phyloP scores from a whole-genome alignment of 2,888 invertebrate genomes.

The Sphaerophoria rueppellii region DNA sequence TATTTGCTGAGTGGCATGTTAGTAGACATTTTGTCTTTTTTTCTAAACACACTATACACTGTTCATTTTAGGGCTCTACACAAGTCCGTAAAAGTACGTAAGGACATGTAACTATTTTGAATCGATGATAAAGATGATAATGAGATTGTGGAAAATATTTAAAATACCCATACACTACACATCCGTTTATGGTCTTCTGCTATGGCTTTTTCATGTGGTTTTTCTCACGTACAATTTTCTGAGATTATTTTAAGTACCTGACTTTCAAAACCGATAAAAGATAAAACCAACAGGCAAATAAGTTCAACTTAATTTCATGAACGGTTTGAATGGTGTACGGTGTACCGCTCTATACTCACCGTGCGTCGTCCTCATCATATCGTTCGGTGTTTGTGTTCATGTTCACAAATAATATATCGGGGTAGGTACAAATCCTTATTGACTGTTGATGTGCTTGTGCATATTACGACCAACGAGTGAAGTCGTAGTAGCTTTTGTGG shows the following conservation, averaged over 20 bases:
- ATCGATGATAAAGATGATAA: conserved; percentile 56
- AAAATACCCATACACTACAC: neutral
- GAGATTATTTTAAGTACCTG: conserved; percentile 35
- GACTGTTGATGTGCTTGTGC: no score
- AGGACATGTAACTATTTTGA: conserved; percentile 23
- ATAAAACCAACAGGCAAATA: conserved; percentile 33
- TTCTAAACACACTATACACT: no score
- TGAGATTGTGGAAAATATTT: conserved; percentile 58
- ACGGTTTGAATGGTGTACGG: neutral
- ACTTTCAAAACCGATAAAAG: conserved; percentile 29
- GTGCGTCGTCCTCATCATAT: no score
- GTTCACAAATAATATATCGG: neutral
- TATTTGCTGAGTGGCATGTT: conserved; percentile 27
- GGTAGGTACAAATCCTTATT: no score
- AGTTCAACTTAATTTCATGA: conserved; percentile 35
- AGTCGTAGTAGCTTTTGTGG: neutral
- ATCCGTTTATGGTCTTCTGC: neutral
- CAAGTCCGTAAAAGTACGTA: no score
- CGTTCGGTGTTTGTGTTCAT: neutral
- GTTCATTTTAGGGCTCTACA: neutral
- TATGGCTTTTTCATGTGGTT: conserved; percentile 28
- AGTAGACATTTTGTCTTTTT: conserved; percentile 30
- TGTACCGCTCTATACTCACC: neutral
- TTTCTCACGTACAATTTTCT: conserved; percentile 44
- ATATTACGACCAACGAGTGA: neutral